Base-by-base conservation (phyloP, 2,113 vertebrate species). In the Panthera tigris region DNA sequence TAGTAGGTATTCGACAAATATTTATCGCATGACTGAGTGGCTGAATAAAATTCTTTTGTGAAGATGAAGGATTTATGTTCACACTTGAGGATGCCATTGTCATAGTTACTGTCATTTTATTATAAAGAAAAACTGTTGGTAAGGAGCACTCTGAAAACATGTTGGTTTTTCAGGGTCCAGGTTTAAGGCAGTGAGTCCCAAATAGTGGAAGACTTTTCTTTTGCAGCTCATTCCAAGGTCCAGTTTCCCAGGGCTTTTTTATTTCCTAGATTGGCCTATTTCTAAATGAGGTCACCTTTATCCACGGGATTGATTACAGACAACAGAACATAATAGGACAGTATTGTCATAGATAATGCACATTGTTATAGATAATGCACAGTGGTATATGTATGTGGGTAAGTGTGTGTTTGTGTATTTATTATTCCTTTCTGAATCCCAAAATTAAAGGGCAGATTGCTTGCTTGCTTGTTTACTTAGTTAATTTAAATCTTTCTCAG, bases 351-450 rank as follows among this genome's bases (percentile, higher is more conserved):
- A 88, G 33, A 92, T 4, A 82, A 23, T 36, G 8, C 39, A 45
- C 16, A n/a, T 48, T 71, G 4, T 23, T 73, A 33, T 1, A 88
- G 33, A 92, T 4, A 82, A 23, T 36, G 8, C n/a, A n/a, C 55
- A 68, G 21, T 88, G 31, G 16, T 74, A 19, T 41, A 27, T 9
- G 27, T 31, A 29, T 66, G 13, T 69, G 15, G 45, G 19, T 91
- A 52, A 73, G 36, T 19, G 36, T 27, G 15, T 69, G n/a, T 33
- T 79, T 36, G 9, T 25, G 41, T 90, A 45, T 0, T 31, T 16
- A 29, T 48, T 83, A 91, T 93, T 19, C 31, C 16, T 95, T 48
- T 84, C 10, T 82, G 31, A 86, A 94, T 94, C 94, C 50, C 27
- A 65, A 71, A 91, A 66, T 63, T 39, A 89, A 97, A 90, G 7